Conservation (phyloP, 1,140 invertebrate genomes). For the Lamellibrachia luymesi region DNA sequence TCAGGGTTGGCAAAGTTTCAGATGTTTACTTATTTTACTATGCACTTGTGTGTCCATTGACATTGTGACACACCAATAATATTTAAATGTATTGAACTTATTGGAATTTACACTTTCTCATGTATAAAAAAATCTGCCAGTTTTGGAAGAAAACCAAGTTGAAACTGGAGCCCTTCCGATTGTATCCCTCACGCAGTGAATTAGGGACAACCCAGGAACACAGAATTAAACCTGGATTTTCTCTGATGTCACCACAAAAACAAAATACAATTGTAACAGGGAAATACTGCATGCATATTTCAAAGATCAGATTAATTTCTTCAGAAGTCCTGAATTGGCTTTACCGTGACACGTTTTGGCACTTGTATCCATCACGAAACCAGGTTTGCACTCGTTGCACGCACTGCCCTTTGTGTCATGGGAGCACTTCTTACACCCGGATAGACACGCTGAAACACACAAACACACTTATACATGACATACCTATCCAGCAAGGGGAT, state of each 20-base stretch:
- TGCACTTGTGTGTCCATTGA: too few species aligned
- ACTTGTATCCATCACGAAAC: not conserved
- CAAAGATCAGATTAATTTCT: not conserved
- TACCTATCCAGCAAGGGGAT: too few species aligned
- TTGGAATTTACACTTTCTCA: too few species aligned
- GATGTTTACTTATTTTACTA: too few species aligned
- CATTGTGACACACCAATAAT: too few species aligned
- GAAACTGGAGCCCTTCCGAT: not conserved
- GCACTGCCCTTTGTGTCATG: not conserved
- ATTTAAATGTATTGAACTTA: too few species aligned
- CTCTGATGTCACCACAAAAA: not conserved
- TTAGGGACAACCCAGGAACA: not conserved
- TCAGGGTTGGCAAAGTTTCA: too few species aligned
- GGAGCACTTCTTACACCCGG: not conserved
- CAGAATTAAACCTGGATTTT: not conserved
- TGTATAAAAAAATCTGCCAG: too few species aligned
- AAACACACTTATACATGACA: too few species aligned
- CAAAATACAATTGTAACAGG: not conserved
- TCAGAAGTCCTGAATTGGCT: not conserved
- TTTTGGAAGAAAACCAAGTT: not conserved
- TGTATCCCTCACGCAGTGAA: not conserved
- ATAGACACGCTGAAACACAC: not conserved
- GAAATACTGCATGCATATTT: not conserved
- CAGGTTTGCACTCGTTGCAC: not conserved
- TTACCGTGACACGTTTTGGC: not conserved